These are phyloP conservation scores for rabbit (Oryctolagus cuniculus) DNA, from an alignment of 2,113 vertebrate species.

Conservation along the genomic window DNA sequence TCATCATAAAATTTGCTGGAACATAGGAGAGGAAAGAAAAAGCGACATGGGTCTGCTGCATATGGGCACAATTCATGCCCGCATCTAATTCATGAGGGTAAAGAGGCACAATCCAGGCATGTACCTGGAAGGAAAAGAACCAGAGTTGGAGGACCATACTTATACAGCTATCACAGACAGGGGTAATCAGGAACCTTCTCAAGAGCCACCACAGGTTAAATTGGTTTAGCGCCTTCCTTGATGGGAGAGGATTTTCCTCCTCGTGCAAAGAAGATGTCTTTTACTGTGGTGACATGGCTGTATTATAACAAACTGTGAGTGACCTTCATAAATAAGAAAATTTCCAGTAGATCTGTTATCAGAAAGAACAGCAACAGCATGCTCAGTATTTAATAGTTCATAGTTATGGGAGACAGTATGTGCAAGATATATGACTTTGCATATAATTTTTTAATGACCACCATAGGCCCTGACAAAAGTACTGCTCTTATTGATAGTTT, in stretches of 20 bases:
- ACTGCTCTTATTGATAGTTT: not conserved
- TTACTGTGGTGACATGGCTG: not conserved
- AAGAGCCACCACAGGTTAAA: not conserved
- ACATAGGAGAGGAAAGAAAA: not conserved
- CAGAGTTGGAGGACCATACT: accelerated
- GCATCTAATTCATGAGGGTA: not conserved
- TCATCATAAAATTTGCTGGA: not conserved
- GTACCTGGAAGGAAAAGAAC: not conserved
- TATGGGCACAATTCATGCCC: not conserved
- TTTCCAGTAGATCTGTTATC: not conserved
- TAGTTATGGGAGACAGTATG: not conserved
- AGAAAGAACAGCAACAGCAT: not conserved
- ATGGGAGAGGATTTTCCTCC: not conserved
- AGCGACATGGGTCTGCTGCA: not conserved
- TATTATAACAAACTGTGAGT: not conserved
- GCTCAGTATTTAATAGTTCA: not conserved
- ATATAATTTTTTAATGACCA: not conserved
- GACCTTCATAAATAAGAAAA: not conserved
- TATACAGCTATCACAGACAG: not conserved
- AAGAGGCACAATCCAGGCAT: not conserved
- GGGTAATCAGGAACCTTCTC: not conserved
- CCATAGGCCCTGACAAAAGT: not conserved
- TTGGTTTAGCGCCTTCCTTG: not conserved
- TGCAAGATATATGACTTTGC: not conserved
- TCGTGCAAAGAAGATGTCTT: not conserved